Evolutionary conservation across 2,888 invertebrate species (phyloP).

Genomic region (Atrina japonica): DNA sequence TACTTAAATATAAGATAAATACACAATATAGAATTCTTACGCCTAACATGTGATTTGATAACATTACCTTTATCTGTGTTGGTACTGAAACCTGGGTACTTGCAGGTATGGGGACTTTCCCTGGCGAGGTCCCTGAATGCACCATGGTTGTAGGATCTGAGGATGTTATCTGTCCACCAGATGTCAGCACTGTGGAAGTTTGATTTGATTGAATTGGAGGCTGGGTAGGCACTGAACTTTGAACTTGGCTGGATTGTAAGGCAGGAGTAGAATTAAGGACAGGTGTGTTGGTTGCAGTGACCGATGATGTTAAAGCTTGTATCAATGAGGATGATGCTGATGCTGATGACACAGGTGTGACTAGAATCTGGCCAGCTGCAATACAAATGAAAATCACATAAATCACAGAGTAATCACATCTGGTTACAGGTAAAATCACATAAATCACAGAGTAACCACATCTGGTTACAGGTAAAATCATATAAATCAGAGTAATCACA

Average conservation of each 20-base stretch:
- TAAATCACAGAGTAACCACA: no score
- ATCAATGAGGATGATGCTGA: conserved; percentile 3
- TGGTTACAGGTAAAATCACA: no score
- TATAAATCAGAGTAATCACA: no score
- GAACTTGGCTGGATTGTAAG: background rate
- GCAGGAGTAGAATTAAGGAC: background rate
- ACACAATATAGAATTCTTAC: no score
- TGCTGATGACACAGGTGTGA: background rate
- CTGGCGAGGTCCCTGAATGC: background rate
- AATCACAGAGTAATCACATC: no score
- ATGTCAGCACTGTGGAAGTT: background rate
- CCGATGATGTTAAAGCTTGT: conserved; percentile 40
- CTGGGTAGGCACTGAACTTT: background rate
- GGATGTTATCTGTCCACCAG: background rate
- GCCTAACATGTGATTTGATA: no score
- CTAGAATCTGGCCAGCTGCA: no score
- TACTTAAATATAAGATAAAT: no score
- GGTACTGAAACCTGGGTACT: conserved; percentile 59
- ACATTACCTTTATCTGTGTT: conserved; percentile 70
- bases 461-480: no score
- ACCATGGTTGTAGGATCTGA: background rate
- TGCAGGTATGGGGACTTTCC: conserved; percentile 45
- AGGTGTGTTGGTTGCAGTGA: conserved; percentile 22
- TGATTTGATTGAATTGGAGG: conserved; percentile 1
- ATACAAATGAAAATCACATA: no score